Evolutionary conservation across 2,888 invertebrate species (phyloP).

Genomic region (Eupithecia tripunctaria): DNA sequence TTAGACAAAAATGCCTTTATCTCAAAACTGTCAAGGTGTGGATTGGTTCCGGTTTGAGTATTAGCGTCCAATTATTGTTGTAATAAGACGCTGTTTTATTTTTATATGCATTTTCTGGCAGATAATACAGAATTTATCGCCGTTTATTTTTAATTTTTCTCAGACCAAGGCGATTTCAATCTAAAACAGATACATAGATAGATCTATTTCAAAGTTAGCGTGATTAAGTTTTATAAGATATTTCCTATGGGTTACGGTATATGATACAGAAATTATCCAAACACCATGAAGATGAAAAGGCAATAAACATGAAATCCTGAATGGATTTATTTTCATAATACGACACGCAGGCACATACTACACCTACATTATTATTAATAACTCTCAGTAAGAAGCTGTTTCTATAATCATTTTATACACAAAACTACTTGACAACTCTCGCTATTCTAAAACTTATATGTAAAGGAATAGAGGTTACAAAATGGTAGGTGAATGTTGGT

Average conservation of each 20-base stretch:
- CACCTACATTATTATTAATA: conserved; percentile 60
- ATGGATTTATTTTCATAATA: conserved; percentile 55
- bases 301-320: conserved; percentile 49
- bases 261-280: conserved; percentile 30
- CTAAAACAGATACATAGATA: too few relatives aligned
- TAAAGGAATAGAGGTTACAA: conserved; percentile 45
- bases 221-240: too few relatives aligned
- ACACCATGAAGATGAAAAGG: conserved; percentile 40
- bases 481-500: conserved; percentile 48
- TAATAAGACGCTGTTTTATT: background rate
- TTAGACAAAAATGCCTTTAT: too few relatives aligned
- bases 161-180: background rate
- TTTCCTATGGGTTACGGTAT: conserved; percentile 14
- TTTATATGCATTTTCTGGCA: background rate
- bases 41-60: too few relatives aligned
- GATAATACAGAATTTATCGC: background rate
- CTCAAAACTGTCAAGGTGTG: too few relatives aligned
- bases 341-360: conserved; percentile 44
- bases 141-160: background rate
- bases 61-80: too few relatives aligned
- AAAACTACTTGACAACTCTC: conserved; percentile 38
- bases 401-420: conserved; percentile 54
- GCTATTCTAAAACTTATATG: conserved; percentile 45
- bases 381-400: conserved; percentile 54
- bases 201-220: background rate